These are phyloP conservation scores for Rhagoletis zephyria DNA, from an alignment of 1,140 invertebrate species.

Conservation along the genomic window DNA sequence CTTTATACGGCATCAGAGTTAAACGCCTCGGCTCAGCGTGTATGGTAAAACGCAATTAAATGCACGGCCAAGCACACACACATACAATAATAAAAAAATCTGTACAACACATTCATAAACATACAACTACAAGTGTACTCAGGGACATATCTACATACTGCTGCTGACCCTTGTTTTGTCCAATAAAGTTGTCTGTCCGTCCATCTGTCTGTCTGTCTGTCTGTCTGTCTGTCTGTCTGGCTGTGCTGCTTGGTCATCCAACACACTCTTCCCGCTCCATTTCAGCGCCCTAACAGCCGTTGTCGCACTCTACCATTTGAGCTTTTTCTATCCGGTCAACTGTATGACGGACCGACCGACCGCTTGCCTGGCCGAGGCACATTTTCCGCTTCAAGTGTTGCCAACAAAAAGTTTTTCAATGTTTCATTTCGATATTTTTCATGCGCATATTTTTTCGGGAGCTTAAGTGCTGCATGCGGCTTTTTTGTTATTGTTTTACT, in stretches of 20 bases:
- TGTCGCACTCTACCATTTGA: too few species aligned
- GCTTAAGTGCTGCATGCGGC: constrained; percentile 1
- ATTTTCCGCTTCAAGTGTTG: constrained; percentile 53
- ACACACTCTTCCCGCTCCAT: background rate
- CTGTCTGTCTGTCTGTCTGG: constrained; percentile 5
- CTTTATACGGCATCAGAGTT: constrained; percentile 56
- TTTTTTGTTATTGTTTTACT: constrained; percentile 13
- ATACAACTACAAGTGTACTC: constrained; percentile 17
- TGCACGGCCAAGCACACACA: background rate
- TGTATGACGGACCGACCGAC: background rate
- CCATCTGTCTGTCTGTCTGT: background rate
- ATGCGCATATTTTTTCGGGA: constrained; percentile 35
- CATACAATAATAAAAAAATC: background rate
- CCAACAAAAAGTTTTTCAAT: constrained; percentile 51
- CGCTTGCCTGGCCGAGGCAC: background rate
- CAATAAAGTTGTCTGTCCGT: constrained; percentile 28
- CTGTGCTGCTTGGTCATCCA: too few species aligned
- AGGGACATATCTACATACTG: background rate
- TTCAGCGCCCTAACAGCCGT: background rate
- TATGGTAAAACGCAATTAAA: background rate
- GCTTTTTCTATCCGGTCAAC: background rate
- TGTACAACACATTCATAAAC: background rate
- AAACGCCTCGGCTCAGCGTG: constrained; percentile 52
- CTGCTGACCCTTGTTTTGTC: constrained; percentile 43
- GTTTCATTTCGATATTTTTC: constrained; percentile 49